Evolutionary conservation across 2,797 vertebrate species (phyloP).

Genomic region (Cyclura pinguis): DNA sequence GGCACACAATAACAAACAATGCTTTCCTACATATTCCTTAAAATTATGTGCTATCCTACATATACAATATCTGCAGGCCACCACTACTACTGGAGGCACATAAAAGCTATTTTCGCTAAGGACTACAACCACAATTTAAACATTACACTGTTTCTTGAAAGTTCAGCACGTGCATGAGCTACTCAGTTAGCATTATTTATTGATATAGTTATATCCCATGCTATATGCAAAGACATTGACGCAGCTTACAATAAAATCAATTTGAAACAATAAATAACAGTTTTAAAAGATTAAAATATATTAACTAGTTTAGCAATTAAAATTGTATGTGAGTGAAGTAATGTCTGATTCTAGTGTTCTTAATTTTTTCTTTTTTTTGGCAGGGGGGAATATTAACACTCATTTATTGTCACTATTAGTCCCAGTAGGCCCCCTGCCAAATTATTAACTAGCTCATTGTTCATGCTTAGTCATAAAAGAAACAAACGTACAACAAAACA

Average conservation of each 20-base stretch:
- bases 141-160: neutral
- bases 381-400: neutral
- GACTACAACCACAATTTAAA: neutral
- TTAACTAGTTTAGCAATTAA: too few relatives aligned
- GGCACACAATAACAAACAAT: too few relatives aligned
- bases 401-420: neutral
- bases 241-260: too few relatives aligned
- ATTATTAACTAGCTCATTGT: neutral
- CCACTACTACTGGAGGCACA: neutral
- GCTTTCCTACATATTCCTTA: neutral
- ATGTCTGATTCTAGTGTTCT: neutral
- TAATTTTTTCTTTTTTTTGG: too few relatives aligned
- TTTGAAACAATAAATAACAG: too few relatives aligned
- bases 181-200: neutral
- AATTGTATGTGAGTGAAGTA: neutral
- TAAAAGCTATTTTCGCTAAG: neutral
- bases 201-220: too few relatives aligned
- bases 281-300: too few relatives aligned
- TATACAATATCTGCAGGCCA: neutral
- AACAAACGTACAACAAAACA: neutral
- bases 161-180: neutral
- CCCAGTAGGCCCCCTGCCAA: neutral
- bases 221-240: too few relatives aligned
- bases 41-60: neutral
- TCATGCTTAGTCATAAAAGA: too few relatives aligned